These are phyloP conservation scores for Melanogrammus aeglefinus DNA, from an alignment of 2,797 vertebrate species.

Conservation along the genomic window DNA sequence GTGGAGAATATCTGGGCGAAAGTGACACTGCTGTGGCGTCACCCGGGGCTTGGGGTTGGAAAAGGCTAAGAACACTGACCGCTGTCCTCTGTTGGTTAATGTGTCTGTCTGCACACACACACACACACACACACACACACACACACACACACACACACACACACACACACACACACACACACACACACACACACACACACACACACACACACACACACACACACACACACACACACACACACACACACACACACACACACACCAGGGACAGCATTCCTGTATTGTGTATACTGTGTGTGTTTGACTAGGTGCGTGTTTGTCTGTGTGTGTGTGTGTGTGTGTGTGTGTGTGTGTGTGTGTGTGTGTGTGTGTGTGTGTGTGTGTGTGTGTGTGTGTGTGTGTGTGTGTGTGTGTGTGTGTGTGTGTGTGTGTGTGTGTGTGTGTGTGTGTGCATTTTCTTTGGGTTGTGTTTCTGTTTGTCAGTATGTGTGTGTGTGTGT, in stretches of 20 bases:
- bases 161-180: neutral
- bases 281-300: neutral
- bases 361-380: slow-evolving; percentile 1
- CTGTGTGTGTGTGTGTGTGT: neutral
- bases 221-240: neutral
- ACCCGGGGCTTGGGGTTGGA: neutral
- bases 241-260: neutral
- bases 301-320: neutral
- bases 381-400: neutral
- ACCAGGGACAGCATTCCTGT: neutral
- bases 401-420: neutral
- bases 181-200: neutral
- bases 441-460: neutral
- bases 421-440: neutral
- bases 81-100: neutral
- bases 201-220: neutral
- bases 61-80: neutral
- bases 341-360: slow-evolving; percentile 1
- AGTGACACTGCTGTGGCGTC: neutral
- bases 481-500: neutral
- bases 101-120: neutral
- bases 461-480: neutral
- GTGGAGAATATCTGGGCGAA: neutral
- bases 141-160: neutral
- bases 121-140: neutral